phyloP scores from a whole-genome alignment of 2,888 invertebrate genomes.

The Protodeltote pygarga region DNA sequence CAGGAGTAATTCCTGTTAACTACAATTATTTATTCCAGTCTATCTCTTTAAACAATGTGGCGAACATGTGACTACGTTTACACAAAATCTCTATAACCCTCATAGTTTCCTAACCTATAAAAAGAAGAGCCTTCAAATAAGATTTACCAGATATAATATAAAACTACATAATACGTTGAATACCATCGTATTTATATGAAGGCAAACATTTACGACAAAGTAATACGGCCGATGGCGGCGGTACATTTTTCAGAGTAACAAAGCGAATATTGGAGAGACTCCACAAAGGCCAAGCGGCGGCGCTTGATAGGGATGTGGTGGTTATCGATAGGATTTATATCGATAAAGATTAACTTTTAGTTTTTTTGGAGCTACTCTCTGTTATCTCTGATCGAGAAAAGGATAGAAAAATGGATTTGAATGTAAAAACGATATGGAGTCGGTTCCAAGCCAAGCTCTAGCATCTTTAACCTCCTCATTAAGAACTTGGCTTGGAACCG shows the following conservation, averaged over 20 bases:
- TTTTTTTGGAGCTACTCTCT: too few relatives aligned
- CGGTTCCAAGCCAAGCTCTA: too few relatives aligned
- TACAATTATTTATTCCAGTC: too few relatives aligned
- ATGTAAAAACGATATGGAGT: too few relatives aligned
- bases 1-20: too few relatives aligned
- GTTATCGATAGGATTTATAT: slow-evolving; percentile 12
- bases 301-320: slow-evolving; percentile 25
- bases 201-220: slow-evolving; percentile 72
- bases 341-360: slow-evolving; percentile 10
- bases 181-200: slow-evolving; percentile 70
- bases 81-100: too few relatives aligned
- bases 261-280: slow-evolving; percentile 86
- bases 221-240: slow-evolving; percentile 62
- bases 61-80: too few relatives aligned
- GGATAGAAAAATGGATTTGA: too few relatives aligned
- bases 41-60: too few relatives aligned
- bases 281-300: slow-evolving; percentile 79
- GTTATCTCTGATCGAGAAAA: too few relatives aligned
- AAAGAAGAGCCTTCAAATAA: slow-evolving; percentile 8
- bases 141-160: slow-evolving; percentile 34
- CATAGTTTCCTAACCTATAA: background rate
- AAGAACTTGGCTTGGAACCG: too few relatives aligned
- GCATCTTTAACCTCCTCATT: too few relatives aligned
- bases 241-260: slow-evolving; percentile 83
- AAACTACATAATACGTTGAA: slow-evolving; percentile 49